phyloP scores from a whole-genome alignment of 2,797 vertebrate species.

The Thunnus albacares region DNA sequence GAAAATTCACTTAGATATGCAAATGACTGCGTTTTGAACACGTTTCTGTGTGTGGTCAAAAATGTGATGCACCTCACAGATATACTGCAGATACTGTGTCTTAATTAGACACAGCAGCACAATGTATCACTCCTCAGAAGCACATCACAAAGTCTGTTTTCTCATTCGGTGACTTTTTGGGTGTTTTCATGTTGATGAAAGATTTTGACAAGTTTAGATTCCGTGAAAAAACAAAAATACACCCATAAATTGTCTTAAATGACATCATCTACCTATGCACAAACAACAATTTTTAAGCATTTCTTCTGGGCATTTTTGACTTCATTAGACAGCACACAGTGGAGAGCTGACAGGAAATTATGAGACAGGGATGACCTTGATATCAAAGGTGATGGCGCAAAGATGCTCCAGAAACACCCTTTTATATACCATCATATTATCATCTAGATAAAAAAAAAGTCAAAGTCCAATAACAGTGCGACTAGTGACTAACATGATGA shows the following conservation, averaged over 20 bases:
- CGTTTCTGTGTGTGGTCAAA: slow-evolving; percentile 23
- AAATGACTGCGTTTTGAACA: slow-evolving; percentile 31
- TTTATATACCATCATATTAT: neutral
- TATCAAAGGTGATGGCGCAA: neutral
- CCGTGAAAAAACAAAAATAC: neutral
- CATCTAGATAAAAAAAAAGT: no score
- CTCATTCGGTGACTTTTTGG: slow-evolving; percentile 45
- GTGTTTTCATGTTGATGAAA: slow-evolving; percentile 20
- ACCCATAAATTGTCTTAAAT: neutral
- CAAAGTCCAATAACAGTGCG: no score
- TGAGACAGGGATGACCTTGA: neutral
- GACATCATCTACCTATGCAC: neutral
- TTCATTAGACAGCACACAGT: neutral
- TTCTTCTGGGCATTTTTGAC: neutral
- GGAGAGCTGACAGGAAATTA: neutral
- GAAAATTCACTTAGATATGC: slow-evolving; percentile 36
- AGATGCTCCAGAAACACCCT: neutral
- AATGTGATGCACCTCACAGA: slow-evolving; percentile 33
- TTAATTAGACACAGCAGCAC: slow-evolving; percentile 55
- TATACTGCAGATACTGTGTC: slow-evolving; percentile 53
- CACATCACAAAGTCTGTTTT: slow-evolving; percentile 37
- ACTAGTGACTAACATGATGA: no score
- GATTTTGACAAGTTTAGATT: neutral
- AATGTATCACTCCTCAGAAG: slow-evolving; percentile 43
- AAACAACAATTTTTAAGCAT: neutral